Percentiles rank a stretch among this genome's conserved stretches.
phyloP scores from a whole-genome alignment of 2,113 vertebrate genomes.

The Diadophis punctatus region DNA sequence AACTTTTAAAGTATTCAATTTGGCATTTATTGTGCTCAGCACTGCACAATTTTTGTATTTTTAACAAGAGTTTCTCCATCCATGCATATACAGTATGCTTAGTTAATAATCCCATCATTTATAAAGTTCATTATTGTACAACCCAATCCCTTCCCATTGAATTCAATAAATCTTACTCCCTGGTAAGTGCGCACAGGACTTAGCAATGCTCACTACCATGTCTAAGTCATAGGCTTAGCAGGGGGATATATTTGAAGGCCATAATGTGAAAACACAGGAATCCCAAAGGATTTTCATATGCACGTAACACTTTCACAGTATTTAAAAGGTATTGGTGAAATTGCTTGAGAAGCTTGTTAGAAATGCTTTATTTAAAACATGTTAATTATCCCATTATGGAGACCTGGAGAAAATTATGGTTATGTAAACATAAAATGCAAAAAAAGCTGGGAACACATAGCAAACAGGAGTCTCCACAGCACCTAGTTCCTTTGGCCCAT shows the following conservation, averaged over 20 bases:
- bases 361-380: neutral
- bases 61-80: neutral
- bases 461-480: neutral
- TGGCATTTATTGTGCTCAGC: neutral
- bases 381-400: neutral
- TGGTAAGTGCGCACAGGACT: neutral
- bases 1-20: slow-evolving; percentile 27
- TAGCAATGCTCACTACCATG: neutral
- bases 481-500: neutral
- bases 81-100: neutral
- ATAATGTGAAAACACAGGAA: neutral
- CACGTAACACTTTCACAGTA: neutral
- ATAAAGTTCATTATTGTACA: neutral
- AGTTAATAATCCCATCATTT: neutral
- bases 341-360: neutral
- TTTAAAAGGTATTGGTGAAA: neutral
- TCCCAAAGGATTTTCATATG: neutral
- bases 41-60: slow-evolving; percentile 12
- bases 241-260: neutral
- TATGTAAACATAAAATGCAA: neutral
- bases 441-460: neutral
- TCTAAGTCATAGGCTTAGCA: neutral
- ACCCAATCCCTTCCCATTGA: neutral
- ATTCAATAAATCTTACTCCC: neutral
- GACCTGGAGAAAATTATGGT: neutral